Base-by-base conservation (phyloP, 2,888 invertebrate genomes). In the Rhimphoctona megacephalus region DNA sequence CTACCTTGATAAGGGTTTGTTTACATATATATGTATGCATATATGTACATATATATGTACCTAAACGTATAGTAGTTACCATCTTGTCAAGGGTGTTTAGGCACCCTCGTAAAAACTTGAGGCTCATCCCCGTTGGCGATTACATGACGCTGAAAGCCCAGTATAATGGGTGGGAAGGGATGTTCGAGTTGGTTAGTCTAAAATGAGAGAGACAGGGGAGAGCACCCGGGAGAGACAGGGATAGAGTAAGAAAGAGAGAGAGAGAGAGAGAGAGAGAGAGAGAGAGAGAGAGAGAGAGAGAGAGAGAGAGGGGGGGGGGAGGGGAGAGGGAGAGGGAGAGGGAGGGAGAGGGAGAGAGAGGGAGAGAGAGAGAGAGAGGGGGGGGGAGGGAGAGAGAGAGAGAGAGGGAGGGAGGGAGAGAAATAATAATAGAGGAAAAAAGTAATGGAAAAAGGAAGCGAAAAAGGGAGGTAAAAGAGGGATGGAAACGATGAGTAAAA, bases 31-130 rank as follows among this genome's bases (percentile, higher is more conserved):
- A 30, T 30, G 3, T 25, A 57, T 14, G 9, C 25, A 25, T 25
- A 6, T 1, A 57, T 30, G 4, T 6, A 25, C 14, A 11, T 57
- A 30, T 30, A 3, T 30, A 57, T 30, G 57, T n/a, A 69, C 14
- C 39, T 43, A 43, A 66, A 69, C 69, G 43, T 22, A 39, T 43
- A 39, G 39, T 46, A 22, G 43, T 69, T 36, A 39, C 39, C 39
- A 49, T 79, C 39, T 67, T 43, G 69, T 25, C 57, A 57, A n/a
- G 69, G 17, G n/a, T 69, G 69, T 54, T 61, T 67, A 57, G n/a
- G 30, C 79, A 54, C 54, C 57, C 70, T 79, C 57, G 70, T 70
- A 57, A 79, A 79, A 69, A 57, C 79, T 79, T 33, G 79, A 79
- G n/a, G 69, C 78, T 77, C 69, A 30, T 70, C 52, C 19, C 54